These are phyloP conservation scores for Sapajus apella DNA, from an alignment of 2,113 vertebrate genomes.

Conservation along the genomic window DNA sequence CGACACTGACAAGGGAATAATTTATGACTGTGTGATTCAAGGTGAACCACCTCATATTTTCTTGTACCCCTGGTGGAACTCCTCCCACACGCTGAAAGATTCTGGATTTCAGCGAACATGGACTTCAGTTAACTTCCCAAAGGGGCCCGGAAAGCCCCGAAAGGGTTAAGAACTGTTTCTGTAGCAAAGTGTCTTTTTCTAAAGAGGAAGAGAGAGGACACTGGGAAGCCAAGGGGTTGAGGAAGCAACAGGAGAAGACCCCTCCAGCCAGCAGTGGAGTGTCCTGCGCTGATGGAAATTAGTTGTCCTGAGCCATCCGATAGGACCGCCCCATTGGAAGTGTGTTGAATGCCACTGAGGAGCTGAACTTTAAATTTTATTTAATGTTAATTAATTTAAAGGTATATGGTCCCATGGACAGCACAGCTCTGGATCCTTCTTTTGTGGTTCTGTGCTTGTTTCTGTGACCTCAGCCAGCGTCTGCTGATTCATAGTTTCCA, in stretches of 20 bases:
- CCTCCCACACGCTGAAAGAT: background rate
- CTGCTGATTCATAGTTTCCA: background rate
- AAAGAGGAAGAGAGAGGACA: background rate
- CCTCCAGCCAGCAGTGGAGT: background rate
- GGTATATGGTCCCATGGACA: rapidly evolving
- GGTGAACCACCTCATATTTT: background rate
- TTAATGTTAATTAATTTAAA: background rate
- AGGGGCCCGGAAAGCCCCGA: background rate
- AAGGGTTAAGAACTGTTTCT: background rate
- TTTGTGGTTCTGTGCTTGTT: background rate
- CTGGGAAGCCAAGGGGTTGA: background rate
- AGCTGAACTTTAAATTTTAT: background rate
- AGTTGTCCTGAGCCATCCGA: background rate
- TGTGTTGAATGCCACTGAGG: background rate
- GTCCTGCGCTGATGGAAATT: rapidly evolving
- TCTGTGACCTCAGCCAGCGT: background rate
- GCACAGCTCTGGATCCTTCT: background rate
- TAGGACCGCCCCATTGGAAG: background rate
- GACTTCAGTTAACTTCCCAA: background rate
- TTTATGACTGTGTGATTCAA: background rate
- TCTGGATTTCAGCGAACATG: background rate
- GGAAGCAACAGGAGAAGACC: rapidly evolving
- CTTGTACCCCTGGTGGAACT: background rate
- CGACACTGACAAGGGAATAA: background rate
- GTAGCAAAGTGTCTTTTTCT: background rate